Base-by-base conservation (phyloP, 2,888 invertebrate genomes). In the Strigamia transsilvanica region DNA sequence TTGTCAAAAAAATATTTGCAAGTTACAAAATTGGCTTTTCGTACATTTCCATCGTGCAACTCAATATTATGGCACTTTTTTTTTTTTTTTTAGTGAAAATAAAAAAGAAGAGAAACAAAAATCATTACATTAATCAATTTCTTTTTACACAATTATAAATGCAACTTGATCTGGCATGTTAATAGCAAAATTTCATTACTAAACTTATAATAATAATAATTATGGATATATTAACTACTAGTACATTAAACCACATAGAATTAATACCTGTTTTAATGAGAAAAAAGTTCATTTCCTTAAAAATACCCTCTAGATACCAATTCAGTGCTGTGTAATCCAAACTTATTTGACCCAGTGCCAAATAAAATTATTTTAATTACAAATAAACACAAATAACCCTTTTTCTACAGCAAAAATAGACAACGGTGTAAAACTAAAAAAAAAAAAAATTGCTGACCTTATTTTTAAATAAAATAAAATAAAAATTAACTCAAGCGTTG, bases 141-240 rank as follows among this genome's bases (percentile, higher is more conserved):
- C 32, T 73, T 32, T 73, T 73, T 73, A 73, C 32, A 73, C 73
- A 73, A 73, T 56, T 56, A 73, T 73, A 73, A 73, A 73, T 73
- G 73, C 73, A 73, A 73, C 73, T 73, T 73, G 73, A 73, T 73
- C 73, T 73, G 73, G 73, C 73, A 73, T 73, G 73, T 27, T 73
- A 73, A 73, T 73, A 73, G 73, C 73, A 73, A 73, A 73, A 73
- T 15, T 73, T 73, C 32, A 27, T 73, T 32, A 73, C 73, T 27
- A 27, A 56, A 56, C 32, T 73, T 32, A 73, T 73, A 32, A 27
- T 73, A 27, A 73, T 13, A 73, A 38, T 27, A 2, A 27, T 27
- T 27, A 73, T 73, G 12, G 3, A 46, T 46, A n/a, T 2, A 66
- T 66, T 23, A 21, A 66, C 61, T 21, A 66, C 73, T n/a, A 12